A percentile compares a stretch with the other conserved stretches of the same genome.
These are phyloP conservation scores for Chouioia cunea DNA, from an alignment of 2,888 invertebrate genomes.

Conservation along the genomic window DNA sequence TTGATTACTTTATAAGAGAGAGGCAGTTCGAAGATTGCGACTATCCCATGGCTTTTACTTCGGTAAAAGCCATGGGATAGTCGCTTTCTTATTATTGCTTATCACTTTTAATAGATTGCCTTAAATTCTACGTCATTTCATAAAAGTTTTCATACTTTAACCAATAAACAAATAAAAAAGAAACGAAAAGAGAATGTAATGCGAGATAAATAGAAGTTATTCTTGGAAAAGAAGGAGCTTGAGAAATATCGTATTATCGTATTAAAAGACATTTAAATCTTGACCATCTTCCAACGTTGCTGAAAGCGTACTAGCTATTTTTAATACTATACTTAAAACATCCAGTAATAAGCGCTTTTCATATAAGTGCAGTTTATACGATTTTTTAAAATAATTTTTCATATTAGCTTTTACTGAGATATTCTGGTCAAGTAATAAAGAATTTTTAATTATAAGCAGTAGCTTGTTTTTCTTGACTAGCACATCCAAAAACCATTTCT, in stretches of 20 bases:
- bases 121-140: slow-evolving; percentile 3
- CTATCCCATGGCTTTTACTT: slow-evolving; percentile 52
- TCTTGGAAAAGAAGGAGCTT: neutral
- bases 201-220: slow-evolving; percentile 22
- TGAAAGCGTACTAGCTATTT: too few relatives aligned
- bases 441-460: neutral
- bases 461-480: neutral
- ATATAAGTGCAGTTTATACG: slow-evolving; percentile 16
- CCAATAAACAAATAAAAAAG: neutral
- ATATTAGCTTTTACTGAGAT: neutral
- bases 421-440: neutral
- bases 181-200: slow-evolving; percentile 42
- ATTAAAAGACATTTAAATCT: slow-evolving; percentile 9
- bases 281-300: too few relatives aligned
- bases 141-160: too few relatives aligned
- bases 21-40: slow-evolving; percentile 38
- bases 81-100: slow-evolving; percentile 43
- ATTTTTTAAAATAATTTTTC: neutral
- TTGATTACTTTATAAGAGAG: slow-evolving; percentile 32
- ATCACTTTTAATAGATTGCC: neutral
- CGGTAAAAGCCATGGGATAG: slow-evolving; percentile 52
- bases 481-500: slow-evolving; percentile 4
- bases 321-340: neutral
- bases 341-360: neutral
- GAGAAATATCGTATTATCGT: neutral